Conservation (phyloP, 2,113 vertebrate genomes). For the Neomonachus schauinslandi region DNA sequence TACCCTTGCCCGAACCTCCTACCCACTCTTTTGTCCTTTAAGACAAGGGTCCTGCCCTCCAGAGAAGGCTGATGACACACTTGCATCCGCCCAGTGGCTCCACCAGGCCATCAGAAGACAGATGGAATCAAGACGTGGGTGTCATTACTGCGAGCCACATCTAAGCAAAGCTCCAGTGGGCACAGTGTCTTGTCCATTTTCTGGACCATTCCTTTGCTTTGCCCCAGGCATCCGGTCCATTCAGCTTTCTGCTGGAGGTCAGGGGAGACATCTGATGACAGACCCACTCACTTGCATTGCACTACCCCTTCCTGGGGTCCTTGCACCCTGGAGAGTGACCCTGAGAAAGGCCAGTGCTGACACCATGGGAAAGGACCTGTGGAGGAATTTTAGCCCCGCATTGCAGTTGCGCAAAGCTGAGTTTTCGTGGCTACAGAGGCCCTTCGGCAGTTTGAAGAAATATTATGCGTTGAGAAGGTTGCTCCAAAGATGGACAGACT, state of each 20-base stretch:
- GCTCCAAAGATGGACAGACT: background rate
- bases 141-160: background rate
- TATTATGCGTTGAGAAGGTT: background rate
- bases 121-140: background rate
- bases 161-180: background rate
- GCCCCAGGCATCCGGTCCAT: no score
- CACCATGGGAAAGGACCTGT: background rate
- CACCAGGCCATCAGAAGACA: background rate
- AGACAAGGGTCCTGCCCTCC: background rate
- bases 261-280: background rate
- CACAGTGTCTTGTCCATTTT: background rate
- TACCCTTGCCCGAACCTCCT: rapidly evolving
- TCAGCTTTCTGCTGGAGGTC: background rate
- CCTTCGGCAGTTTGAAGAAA: background rate
- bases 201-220: background rate
- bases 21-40: rapidly evolving
- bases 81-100: background rate
- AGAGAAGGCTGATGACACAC: background rate
- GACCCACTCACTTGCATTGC: rapidly evolving
- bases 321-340: no score
- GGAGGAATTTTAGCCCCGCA: background rate
- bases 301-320: background rate
- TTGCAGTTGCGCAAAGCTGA: background rate
- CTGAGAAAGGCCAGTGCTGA: background rate
- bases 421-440: background rate